These are phyloP conservation scores for Apamea crenata DNA, from an alignment of 2,888 invertebrate species.

Conservation along the genomic window DNA sequence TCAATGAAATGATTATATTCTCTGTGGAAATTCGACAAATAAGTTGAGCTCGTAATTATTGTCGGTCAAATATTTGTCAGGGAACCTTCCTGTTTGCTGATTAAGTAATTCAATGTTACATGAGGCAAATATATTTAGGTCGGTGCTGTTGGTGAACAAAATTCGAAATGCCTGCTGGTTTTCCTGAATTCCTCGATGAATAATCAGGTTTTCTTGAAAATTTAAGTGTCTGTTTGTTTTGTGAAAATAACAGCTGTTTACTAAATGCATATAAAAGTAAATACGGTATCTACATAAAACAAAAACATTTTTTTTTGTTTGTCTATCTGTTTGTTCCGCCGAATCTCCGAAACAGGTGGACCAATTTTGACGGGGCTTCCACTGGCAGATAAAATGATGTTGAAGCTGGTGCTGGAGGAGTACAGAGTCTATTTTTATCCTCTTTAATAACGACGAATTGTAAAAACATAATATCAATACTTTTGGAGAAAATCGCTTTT, in stretches of 20 bases:
- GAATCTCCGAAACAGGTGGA: too few species aligned
- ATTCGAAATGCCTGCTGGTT: neutral
- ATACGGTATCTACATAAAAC: too few species aligned
- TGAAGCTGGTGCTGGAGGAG: too few species aligned
- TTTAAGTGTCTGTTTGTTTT: neutral
- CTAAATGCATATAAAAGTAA: too few species aligned
- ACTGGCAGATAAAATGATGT: too few species aligned
- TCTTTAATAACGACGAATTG: too few species aligned
- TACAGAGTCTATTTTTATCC: too few species aligned
- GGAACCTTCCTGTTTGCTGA: conserved; percentile 48
- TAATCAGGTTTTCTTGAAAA: too few species aligned
- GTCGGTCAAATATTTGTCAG: conserved; percentile 68
- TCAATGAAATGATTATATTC: conserved; percentile 73
- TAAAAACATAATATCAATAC: too few species aligned
- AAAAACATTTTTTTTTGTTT: too few species aligned
- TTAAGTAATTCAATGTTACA: conserved; percentile 39
- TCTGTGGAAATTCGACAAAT: conserved; percentile 69
- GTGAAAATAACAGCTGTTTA: neutral
- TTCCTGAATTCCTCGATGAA: neutral
- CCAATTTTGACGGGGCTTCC: too few species aligned
- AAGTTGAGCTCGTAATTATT: conserved; percentile 75
- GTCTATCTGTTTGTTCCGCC: too few species aligned
- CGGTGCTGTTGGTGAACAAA: conserved; percentile 16
- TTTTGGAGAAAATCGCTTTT: neutral
- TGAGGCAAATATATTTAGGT: neutral